Evolutionary conservation across 2,888 invertebrate genomes (phyloP), one percentile per base, ranked within the genome.

Genomic region (Pristionchus mayeri): DNA sequence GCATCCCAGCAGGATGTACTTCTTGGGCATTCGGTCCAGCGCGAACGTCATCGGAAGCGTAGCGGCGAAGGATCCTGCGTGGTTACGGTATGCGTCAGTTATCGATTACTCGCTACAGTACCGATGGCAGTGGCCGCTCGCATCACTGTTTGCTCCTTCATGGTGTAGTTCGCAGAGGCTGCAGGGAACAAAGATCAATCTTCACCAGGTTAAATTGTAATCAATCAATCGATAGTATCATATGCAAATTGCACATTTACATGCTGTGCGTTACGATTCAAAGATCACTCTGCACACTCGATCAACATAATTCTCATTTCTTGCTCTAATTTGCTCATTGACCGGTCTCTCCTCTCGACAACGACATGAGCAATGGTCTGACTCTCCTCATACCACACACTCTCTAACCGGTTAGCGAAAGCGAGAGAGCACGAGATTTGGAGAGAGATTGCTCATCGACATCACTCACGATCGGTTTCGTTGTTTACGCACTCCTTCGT

Each of bases 401-500:
- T n/a, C n/a, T n/a, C n/a, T n/a, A n/a, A n/a, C n/a, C n/a, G n/a
- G n/a, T n/a, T n/a, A n/a, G n/a, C n/a, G n/a, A n/a, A n/a, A n/a
- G n/a, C n/a, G n/a, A n/a, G n/a, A n/a, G n/a, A n/a, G n/a, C n/a
- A n/a, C n/a, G n/a, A n/a, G n/a, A n/a, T n/a, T n/a, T n/a, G n/a
- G n/a, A n/a, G n/a, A n/a, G n/a, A n/a, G n/a, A n/a, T n/a, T n/a
- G n/a, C n/a, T n/a, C n/a, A n/a, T n/a, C n/a, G n/a, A 71, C 11
- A n/a, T 1, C 13, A 13, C 60, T 60, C 40, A 87, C 87, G 85
- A 85, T 86, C 86, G 44, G 85, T 88, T 71, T 85, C 86, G 76
- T 88, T 86, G 30, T 84, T 79, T 81, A 88, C 87, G 60, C 88
- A 88, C 60, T 87, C 87, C 82, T 87, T 87, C 16, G 88, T 87